phyloP scores from a whole-genome alignment of 2,113 vertebrate species.

The Hystrix cristata region DNA sequence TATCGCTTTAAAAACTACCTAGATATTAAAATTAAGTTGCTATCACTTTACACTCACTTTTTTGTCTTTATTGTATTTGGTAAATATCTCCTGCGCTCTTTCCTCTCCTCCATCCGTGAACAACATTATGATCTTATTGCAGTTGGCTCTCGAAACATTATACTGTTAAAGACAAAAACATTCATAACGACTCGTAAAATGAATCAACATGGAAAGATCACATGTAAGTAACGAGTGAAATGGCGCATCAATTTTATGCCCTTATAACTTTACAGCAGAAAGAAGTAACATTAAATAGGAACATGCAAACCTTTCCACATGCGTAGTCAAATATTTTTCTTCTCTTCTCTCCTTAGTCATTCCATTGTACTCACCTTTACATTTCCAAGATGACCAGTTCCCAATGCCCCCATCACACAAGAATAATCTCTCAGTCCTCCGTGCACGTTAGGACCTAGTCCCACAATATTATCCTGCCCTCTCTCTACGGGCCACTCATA shows the following conservation, averaged over 20 bases:
- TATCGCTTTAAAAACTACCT: background rate
- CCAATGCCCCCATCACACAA: background rate
- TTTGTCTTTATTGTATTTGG: conserved; percentile 96
- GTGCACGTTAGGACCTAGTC: background rate
- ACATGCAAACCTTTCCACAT: background rate
- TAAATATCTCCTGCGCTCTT: conserved; percentile 95
- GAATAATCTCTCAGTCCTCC: background rate
- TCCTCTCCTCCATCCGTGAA: conserved; percentile 99
- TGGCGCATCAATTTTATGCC: background rate
- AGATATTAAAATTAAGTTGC: background rate
- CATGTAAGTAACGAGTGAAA: background rate
- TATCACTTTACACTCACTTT: conserved; percentile 89
- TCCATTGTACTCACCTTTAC: background rate
- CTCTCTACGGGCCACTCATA: background rate
- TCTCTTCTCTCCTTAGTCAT: background rate
- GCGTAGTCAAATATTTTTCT: background rate
- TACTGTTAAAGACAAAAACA: conserved; percentile 87
- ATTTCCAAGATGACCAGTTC: background rate
- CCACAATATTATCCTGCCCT: background rate
- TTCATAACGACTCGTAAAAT: background rate
- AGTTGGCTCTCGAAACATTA: conserved; percentile 97
- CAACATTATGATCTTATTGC: conserved; percentile 99
- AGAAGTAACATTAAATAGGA: background rate
- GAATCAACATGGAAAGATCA: background rate
- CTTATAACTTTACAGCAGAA: background rate